phyloP scores from a whole-genome alignment of 1,140 invertebrate species.

The Colletes latitarsis region DNA sequence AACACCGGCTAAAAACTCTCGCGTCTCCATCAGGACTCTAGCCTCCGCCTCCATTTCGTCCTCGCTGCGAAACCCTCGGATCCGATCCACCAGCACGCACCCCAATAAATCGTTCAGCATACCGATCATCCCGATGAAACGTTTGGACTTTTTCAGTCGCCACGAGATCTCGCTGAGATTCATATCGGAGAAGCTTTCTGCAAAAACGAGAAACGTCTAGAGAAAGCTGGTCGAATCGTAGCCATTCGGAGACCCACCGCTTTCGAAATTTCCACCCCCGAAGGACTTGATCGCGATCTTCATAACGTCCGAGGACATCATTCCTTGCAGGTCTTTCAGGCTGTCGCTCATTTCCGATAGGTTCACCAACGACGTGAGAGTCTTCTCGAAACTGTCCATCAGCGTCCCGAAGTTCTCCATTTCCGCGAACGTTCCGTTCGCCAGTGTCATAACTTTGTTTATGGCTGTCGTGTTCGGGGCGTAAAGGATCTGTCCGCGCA shows the following conservation, averaged over 20 bases:
- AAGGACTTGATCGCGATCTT: constrained; percentile 74
- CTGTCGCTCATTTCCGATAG: constrained; percentile 79
- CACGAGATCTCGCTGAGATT: constrained; percentile 72
- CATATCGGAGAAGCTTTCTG: constrained; percentile 68
- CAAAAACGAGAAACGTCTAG: background rate
- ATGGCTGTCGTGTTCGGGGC: constrained; percentile 81
- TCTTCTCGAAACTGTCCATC: constrained; percentile 78
- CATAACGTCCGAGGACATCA: constrained; percentile 77
- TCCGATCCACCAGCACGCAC: constrained; percentile 84
- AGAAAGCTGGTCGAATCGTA: background rate
- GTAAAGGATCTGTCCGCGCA: constrained; percentile 85
- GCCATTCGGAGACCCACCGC: constrained; percentile 1
- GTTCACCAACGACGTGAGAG: constrained; percentile 78
- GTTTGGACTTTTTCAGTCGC: constrained; percentile 70
- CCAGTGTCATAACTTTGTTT: constrained; percentile 81
- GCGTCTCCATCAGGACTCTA: constrained; percentile 80
- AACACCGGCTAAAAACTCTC: constrained; percentile 82
- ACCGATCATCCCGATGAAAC: constrained; percentile 71
- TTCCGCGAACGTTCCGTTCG: constrained; percentile 83
- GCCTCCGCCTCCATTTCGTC: constrained; percentile 81
- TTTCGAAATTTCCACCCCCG: constrained; percentile 65
- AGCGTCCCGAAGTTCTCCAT: constrained; percentile 80
- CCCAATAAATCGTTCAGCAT: constrained; percentile 81
- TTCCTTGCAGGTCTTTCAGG: constrained; percentile 76
- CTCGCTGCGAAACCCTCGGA: constrained; percentile 80